Base-by-base conservation (phyloP, 2,797 vertebrate species). In the Myotis pilosus region DNA sequence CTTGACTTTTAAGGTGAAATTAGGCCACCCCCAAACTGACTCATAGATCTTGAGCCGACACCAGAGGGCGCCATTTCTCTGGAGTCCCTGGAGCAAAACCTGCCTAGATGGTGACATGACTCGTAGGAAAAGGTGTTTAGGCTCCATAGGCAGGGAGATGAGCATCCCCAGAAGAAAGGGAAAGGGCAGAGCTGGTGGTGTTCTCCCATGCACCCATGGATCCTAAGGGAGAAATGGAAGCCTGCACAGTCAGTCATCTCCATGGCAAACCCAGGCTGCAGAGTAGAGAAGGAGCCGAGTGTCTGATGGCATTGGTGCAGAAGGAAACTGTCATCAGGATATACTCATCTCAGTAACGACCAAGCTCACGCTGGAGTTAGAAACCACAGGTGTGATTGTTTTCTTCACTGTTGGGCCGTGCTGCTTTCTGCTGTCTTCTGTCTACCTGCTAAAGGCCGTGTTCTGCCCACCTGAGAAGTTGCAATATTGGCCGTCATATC, bases 51-150 rank as follows among this genome's bases (percentile, higher is more conserved):
- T 7, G 5, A 88, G 41, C 15, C 5, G 41, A 44, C 53, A 25
- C 51, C n/a, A 82, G 74, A 71, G 88, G 88, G 44, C 13, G 4
- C 85, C 36, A n/a, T 33, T 79, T 51, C 36, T 53, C 44, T 3
- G 1, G 44, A 44, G 13, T 64, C 51, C n/a, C 28, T 2, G 13
- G 22, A 38, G 53, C 25, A 12, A 76, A 12, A 8, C 44, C 13
- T 7, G 23, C 71, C 38, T 38, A 23, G n/a, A 4, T 20, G 17
- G 44, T 6, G 30, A 22, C 19, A 0, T 8, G 6, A 33, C 13
- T 74, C 75, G 0, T 33, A 75, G 53, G n/a, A 83, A 87, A 64
- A 28, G 3, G 60, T 22, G 68, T 79, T 81, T 16, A 55, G 55
- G 71, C 62, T 84, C 64, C 30, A 44, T 2, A 55, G 16, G 11